phyloP scores from a whole-genome alignment of 2,888 invertebrate genomes.

The Catocala sponsa region DNA sequence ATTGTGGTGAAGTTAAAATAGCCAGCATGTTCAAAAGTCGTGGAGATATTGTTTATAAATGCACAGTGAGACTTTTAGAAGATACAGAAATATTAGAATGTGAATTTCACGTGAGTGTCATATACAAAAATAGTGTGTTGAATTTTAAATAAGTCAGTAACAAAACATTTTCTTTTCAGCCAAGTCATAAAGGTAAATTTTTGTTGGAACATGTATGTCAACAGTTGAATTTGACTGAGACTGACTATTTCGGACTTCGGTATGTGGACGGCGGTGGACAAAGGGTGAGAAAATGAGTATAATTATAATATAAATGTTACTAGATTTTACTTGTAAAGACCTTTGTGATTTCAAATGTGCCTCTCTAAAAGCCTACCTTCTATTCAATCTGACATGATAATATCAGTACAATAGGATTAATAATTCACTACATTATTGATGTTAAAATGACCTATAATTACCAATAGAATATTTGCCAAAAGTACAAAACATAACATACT shows the following conservation, averaged over 20 bases:
- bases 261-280: slow-evolving; percentile 96
- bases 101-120: slow-evolving; percentile 92
- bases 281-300: slow-evolving; percentile 89
- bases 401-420: no score
- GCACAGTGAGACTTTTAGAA: slow-evolving; percentile 95
- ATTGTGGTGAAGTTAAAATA: slow-evolving; percentile 33
- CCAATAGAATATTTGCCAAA: no score
- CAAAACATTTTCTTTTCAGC: slow-evolving; percentile 86
- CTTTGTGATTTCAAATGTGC: no score
- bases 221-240: slow-evolving; percentile 96
- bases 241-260: slow-evolving; percentile 97
- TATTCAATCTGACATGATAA: no score
- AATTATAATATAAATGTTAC: background rate
- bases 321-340: no score
- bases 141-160: slow-evolving; percentile 6
- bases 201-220: slow-evolving; percentile 96
- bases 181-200: slow-evolving; percentile 96
- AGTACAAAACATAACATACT: no score
- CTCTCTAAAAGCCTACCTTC: no score
- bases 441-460: no score
- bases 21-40: slow-evolving; percentile 89
- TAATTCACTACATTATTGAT: no score
- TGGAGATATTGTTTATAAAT: slow-evolving; percentile 94
- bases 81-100: slow-evolving; percentile 97
- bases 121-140: background rate